Base-by-base conservation (phyloP, 2,113 vertebrate species). In the Mirounga angustirostris region DNA sequence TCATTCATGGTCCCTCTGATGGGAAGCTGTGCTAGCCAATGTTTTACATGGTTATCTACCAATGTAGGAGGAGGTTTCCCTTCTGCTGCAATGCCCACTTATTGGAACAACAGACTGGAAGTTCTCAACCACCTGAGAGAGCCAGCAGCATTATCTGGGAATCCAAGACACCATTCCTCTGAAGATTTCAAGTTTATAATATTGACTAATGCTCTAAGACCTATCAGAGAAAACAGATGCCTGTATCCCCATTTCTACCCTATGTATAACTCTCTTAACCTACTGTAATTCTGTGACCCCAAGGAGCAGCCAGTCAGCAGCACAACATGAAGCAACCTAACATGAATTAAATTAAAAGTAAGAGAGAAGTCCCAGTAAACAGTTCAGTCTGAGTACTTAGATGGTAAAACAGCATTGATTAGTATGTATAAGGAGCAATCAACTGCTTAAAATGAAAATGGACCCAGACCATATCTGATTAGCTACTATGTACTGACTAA, bases 401-500 rank as follows among this genome's bases (percentile, higher is more conserved):
- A 36, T 67, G 19, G 63, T 71, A 59, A 89, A 87, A 69, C 10
- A 84, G 80, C 56, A 84, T 0, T 92, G 87, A 56, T n/a, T 30
- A 83, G 33, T 33, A 79, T 7, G 22, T 85, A 79, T 18, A 93
- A 88, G 52, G 13, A 95, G 91, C 4, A 96, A 28, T 19, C 58
- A 71, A 46, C 28, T 89, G 61, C 36, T 94, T 74, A 90, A 79
- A 82, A 92, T 52, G 69, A 92, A 89, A 58, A 58, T 67, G 50
- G 67, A 85, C 58, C 50, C 28, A 92, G 76, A 91, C 15, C 54
- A 89, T 13, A 91, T 19, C 82, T 54, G 67, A 84, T 69, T 69
- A 95, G 69, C 67, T 91, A 85, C 80, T 58, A 50, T 18, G 43
- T 78, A 88, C 36, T 83, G 18, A 92, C 84, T 71, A 97, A 97